Evolutionary conservation across 1,140 invertebrate species (phyloP), one percentile per base, ranked within the genome.

Genomic region (Anthonomus grandis): DNA sequence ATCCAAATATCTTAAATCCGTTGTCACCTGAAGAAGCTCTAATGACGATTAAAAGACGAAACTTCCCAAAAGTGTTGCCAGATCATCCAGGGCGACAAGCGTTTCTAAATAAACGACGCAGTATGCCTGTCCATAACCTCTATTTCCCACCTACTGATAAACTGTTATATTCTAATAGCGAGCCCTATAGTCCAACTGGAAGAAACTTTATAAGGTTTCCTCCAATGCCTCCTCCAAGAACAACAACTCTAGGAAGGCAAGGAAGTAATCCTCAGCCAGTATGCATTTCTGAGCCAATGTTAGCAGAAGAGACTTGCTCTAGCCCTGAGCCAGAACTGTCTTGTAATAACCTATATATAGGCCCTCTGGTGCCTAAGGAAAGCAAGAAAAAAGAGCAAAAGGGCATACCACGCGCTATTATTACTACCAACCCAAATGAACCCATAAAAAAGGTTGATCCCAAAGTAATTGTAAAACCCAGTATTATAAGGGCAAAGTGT

Each of bases 21-120:
- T 62, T 85, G 10, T 82, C 79, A 8, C 79, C 83, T 3, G 85
- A 86, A 63, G 86, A 90, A 65, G 81, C 87, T 1, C 72, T 91
- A 31, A 76, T 80, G 42, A 84, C 83, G 4, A 86, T 91, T 22
- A 85, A 86, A 70, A 77, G 84, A 52, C 76, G 86, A 57, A 90
- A 90, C 65, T 90, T 85, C 69, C 89, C 88, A 0, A 91, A 90
- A 78, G 89, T 91, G 4, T 67, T 91, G 21, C 89, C 89, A 15
- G 89, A 89, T 70, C 79, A 83, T 60, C 83, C 83, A 18, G 76
- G 74, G 53, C 64, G 64, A 37, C 63, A 72, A 36, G 59, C 60
- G 19, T 51, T 68, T 18, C 62, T 65, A 2, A 75, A 78, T 62
- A 82, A 81, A 63, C 65, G 79, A n/a, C 66, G 80, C 17, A 81